Evolutionary conservation across 2,797 vertebrate genomes (phyloP).

Genomic region (Takifugu rubripes): DNA sequence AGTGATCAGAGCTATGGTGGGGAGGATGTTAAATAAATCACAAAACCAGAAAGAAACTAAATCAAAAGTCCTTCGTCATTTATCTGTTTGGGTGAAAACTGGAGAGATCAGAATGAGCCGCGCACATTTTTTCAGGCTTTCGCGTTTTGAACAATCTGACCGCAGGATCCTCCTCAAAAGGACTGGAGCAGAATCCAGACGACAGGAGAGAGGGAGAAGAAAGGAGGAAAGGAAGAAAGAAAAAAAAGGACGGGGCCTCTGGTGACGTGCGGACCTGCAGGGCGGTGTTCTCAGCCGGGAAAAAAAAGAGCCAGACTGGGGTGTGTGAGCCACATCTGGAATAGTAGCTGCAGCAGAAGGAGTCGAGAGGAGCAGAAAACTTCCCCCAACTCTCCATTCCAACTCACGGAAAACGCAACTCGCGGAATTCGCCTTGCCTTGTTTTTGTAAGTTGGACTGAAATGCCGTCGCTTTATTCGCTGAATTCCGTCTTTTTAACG

Average conservation of each 20-base stretch:
- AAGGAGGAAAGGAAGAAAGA: neutral
- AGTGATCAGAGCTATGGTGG: no score
- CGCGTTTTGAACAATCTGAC: constrained; percentile 19
- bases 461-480: constrained; percentile 5
- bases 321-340: constrained; percentile 78
- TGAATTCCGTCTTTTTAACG: neutral
- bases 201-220: constrained; percentile 8
- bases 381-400: constrained; percentile 44
- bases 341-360: constrained; percentile 62
- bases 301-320: constrained; percentile 59
- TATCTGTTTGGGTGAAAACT: no score
- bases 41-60: no score
- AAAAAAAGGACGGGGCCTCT: constrained; percentile 35
- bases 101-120: neutral
- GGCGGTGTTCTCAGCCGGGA: constrained; percentile 76
- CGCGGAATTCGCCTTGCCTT: constrained; percentile 15
- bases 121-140: neutral
- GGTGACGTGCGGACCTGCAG: constrained; percentile 75
- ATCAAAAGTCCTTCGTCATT: neutral
- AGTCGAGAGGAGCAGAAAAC: constrained; percentile 58
- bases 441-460: constrained; percentile 65
- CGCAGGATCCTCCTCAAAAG: constrained; percentile 11
- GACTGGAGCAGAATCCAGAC: constrained; percentile 24
- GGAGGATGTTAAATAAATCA: no score
- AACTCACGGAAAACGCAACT: constrained; percentile 32